phyloP scores from a whole-genome alignment of 2,888 invertebrate species.

The Nowickia ferox region DNA sequence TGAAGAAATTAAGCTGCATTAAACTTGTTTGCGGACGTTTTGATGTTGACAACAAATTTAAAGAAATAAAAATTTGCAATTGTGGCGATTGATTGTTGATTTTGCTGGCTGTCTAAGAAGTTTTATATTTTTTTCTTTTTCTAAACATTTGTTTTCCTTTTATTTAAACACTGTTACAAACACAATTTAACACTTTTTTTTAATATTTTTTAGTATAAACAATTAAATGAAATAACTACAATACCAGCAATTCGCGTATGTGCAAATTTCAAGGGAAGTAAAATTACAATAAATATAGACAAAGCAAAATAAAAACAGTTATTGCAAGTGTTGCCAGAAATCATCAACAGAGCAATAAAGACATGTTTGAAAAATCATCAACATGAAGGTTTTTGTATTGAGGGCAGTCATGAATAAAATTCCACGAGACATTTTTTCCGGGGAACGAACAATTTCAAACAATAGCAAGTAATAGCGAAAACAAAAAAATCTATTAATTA shows the following conservation, averaged over 20 bases:
- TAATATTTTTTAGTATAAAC: conserved; percentile 17
- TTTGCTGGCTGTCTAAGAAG: conserved; percentile 43
- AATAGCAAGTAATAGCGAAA: too few species aligned
- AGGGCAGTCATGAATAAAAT: too few species aligned
- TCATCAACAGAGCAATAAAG: too few species aligned
- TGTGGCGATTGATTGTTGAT: conserved; percentile 38
- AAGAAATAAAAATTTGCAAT: not conserved
- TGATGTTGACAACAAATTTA: conserved; percentile 16
- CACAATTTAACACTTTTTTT: not conserved
- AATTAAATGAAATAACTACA: not conserved
- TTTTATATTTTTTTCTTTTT: conserved; percentile 67
- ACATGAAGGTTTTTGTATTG: too few species aligned
- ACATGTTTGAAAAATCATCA: too few species aligned
- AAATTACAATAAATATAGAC: conserved; percentile 6
- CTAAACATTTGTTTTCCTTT: conserved; percentile 55
- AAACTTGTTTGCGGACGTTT: conserved; percentile 14
- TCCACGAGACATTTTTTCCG: too few species aligned
- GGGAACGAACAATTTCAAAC: too few species aligned
- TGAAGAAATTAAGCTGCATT: conserved; percentile 23
- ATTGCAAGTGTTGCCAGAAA: not conserved
- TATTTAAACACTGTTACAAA: not conserved
- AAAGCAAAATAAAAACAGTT: conserved; percentile 38
- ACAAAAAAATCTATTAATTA: too few species aligned
- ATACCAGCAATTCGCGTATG: conserved; percentile 9
- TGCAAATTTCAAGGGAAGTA: conserved; percentile 23